A percentile compares a stretch with the other conserved stretches of the same genome.
Conservation (phyloP, 2,113 vertebrate species). For the Phylloscopus whistleri region DNA sequence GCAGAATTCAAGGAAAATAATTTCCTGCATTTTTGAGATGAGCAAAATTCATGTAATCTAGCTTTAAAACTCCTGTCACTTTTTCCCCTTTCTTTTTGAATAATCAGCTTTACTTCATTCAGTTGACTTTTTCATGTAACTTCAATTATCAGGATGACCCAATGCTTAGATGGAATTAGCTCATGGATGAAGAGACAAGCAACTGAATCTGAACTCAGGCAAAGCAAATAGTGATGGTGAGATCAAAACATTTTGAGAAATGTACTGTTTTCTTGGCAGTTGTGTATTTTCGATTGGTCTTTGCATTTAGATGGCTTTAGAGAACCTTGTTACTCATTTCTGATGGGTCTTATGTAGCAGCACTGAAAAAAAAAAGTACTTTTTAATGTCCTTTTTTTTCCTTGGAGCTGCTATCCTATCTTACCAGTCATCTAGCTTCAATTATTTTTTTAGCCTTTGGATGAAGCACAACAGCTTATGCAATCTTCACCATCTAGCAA, state of each 20-base stretch:
- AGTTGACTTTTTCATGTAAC: slow-evolving; percentile 19
- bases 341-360: not conserved
- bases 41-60: slow-evolving; percentile 48
- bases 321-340: not conserved
- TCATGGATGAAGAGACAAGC: slow-evolving; percentile 1
- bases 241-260: not conserved
- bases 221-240: not conserved
- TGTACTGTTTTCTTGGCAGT: accelerated
- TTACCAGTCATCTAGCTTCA: not conserved
- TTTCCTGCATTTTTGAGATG: slow-evolving; percentile 58
- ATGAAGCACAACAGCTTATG: not conserved
- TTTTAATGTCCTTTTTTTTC: not conserved
- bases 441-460: not conserved
- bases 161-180: not conserved
- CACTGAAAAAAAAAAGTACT: not conserved
- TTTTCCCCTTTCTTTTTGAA: not conserved
- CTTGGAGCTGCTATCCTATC: not conserved
- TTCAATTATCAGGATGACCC: slow-evolving; percentile 33
- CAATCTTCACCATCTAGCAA: not conserved
- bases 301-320: not conserved
- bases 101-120: slow-evolving; percentile 40
- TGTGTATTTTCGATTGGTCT: not conserved
- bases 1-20: slow-evolving; percentile 63
- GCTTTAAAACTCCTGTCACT: slow-evolving; percentile 19
- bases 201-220: not conserved